Conservation (phyloP, 2,797 vertebrate species). For the Sebastes taczanowskii region DNA sequence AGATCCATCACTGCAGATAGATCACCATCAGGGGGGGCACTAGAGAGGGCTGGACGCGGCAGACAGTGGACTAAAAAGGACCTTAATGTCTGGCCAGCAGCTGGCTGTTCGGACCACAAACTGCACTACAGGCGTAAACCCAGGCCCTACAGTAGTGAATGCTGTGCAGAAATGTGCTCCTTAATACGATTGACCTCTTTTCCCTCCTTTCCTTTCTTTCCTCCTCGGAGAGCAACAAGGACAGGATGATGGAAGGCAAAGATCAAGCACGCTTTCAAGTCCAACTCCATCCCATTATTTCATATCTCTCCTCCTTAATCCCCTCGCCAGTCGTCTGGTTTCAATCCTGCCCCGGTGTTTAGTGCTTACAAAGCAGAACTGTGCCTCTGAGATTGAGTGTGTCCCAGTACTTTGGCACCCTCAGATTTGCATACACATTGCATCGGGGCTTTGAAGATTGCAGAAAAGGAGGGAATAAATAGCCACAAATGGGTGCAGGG, state of each 20-base stretch:
- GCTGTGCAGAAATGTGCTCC: constrained; percentile 38
- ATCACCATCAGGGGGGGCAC: constrained; percentile 52
- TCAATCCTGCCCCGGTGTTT: constrained; percentile 70
- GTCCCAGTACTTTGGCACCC: constrained; percentile 66
- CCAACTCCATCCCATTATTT: constrained; percentile 75
- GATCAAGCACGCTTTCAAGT: constrained; percentile 77
- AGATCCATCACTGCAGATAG: constrained; percentile 72
- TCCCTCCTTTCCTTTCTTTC: constrained; percentile 35
- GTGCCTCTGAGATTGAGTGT: constrained; percentile 65
- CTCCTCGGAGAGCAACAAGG: constrained; percentile 66
- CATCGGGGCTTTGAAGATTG: constrained; percentile 66
- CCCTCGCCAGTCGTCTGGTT: constrained; percentile 67
- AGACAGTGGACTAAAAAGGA: constrained; percentile 34
- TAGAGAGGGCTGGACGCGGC: constrained; percentile 11
- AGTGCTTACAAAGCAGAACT: constrained; percentile 78
- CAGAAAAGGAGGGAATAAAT: constrained; percentile 70
- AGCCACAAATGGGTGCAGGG: constrained; percentile 67
- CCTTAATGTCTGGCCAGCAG: constrained; percentile 32
- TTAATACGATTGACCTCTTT: constrained; percentile 51
- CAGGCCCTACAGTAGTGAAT: constrained; percentile 4
- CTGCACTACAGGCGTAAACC: constrained; percentile 16
- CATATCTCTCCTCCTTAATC: constrained; percentile 74
- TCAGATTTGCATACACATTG: constrained; percentile 79
- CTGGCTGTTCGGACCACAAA: constrained; percentile 24
- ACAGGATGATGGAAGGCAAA: constrained; percentile 70